Conservation (phyloP, 2,888 invertebrate species). For the Tetragonisca angustula region DNA sequence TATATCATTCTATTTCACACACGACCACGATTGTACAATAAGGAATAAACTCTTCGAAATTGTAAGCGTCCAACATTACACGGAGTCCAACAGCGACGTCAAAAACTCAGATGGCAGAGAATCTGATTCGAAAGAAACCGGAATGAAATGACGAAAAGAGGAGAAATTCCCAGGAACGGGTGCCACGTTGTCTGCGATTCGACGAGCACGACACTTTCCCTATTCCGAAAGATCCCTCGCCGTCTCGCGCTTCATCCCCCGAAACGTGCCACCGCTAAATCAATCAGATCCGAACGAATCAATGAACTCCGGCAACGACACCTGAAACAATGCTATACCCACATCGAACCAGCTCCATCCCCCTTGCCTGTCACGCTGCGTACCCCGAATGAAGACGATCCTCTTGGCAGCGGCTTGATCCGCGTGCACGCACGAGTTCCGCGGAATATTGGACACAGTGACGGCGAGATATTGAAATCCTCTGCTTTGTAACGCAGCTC, state of each 20-base stretch:
- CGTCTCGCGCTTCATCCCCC: background rate
- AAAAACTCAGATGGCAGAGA: no score
- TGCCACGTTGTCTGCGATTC: no score
- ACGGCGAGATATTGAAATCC: constrained; percentile 62
- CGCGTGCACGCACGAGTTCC: constrained; percentile 57
- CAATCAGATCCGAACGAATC: background rate
- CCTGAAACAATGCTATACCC: background rate
- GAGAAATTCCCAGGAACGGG: no score
- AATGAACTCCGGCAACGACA: background rate
- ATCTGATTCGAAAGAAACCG: no score
- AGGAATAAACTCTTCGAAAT: no score
- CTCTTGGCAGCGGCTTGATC: background rate
- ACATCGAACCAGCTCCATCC: no score
- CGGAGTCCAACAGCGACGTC: no score
- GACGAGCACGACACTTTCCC: no score
- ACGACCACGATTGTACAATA: no score
- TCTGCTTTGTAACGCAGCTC: constrained; percentile 53
- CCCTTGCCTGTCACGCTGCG: constrained; percentile 5
- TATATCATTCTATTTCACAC: no score
- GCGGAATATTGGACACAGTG: constrained; percentile 53
- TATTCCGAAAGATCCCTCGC: background rate
- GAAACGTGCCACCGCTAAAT: background rate
- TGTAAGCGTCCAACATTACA: no score
- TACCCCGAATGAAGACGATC: constrained; percentile 20
- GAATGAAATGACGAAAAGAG: no score